These are phyloP conservation scores for Rhagophthalmus giganteus DNA, from an alignment of 2,888 invertebrate species.

Conservation along the genomic window DNA sequence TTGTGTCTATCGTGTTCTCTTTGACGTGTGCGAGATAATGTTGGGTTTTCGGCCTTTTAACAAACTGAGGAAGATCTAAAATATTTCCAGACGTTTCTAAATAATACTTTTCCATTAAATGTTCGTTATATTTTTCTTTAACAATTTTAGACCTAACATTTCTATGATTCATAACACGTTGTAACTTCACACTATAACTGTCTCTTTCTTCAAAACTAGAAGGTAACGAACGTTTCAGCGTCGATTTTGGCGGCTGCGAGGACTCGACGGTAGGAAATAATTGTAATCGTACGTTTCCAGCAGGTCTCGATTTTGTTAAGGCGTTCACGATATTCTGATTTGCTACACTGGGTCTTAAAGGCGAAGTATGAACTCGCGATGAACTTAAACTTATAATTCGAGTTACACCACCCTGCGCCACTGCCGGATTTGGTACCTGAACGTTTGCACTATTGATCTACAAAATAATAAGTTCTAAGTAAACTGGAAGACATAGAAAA, in stretches of 20 bases:
- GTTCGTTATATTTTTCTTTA: slow-evolving; percentile 75
- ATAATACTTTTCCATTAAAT: slow-evolving; percentile 83
- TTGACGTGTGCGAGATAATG: slow-evolving; percentile 76
- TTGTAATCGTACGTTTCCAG: slow-evolving; percentile 49
- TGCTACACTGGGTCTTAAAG: slow-evolving; percentile 53
- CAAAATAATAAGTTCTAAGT: too few relatives aligned
- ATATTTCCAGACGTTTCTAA: slow-evolving; percentile 85
- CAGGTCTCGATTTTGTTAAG: slow-evolving; percentile 46
- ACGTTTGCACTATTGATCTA: too few relatives aligned
- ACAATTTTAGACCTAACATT: slow-evolving; percentile 69
- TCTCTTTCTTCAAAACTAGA: slow-evolving; percentile 55
- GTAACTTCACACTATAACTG: slow-evolving; percentile 61
- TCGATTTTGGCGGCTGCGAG: slow-evolving; percentile 42
- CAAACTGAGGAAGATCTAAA: slow-evolving; percentile 85
- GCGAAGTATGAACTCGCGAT: slow-evolving; percentile 47
- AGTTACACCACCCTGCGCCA: slow-evolving; percentile 56
- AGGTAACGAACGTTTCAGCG: slow-evolving; percentile 57
- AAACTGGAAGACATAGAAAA: too few relatives aligned
- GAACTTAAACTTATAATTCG: slow-evolving; percentile 59
- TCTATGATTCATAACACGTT: slow-evolving; percentile 72
- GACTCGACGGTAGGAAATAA: slow-evolving; percentile 38
- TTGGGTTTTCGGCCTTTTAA: slow-evolving; percentile 76
- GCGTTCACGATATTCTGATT: slow-evolving; percentile 55
- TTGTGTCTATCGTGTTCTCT: slow-evolving; percentile 57
- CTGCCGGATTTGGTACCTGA: slow-evolving; percentile 38